Base-by-base conservation (phyloP, 2,113 vertebrate species). In the Microcebus griseorufus region DNA sequence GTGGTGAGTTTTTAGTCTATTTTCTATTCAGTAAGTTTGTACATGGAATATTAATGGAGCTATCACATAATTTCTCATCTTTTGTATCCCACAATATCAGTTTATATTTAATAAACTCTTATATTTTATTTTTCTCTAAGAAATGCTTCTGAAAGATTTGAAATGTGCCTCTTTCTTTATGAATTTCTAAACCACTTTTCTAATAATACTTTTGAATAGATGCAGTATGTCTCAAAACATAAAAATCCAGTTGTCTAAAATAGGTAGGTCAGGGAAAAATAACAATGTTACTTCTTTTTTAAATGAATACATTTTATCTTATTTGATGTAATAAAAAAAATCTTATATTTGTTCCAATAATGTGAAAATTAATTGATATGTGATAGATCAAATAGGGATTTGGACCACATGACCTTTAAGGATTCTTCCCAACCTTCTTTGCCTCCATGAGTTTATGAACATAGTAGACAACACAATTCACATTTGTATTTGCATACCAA, bases 111-210 rank as follows among this genome's bases (percentile, higher is more conserved):
- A 70, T 69, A 96, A 73, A 53, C 6, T 10, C 51, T 94, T 88
- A 39, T 97, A 65, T 96, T 94, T 79, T 55, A 76, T 95, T 97
- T 76, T 93, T 72, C 51, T 83, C 89, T 87, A 86, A 65, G n/a
- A 97, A 98, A 93, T 65, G 1, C 13, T 96, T 97, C 95, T 83
- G 75, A 80, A 85, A 73, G 60, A 82, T 76, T 78, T 89, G 37
- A 86, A 79, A 80, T 96, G 23, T 51, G 8, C 37, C 94, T 94
- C 67, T 58, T 82, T 60, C 95, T 88, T 93, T 83, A 65, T 90
- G 16, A 97, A 94, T 96, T 96, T 98, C 48, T 78, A 92, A 98
- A 73, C 39, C 27, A 34, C 14, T 86, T 82, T 79, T 97, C 0
- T 95, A 70, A 76, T 9, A 84, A 76, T 97, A 95, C 70, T 55